A percentile compares a stretch with the other conserved stretches of the same genome.
These are phyloP conservation scores for Malurus melanocephalus DNA, from an alignment of 2,113 vertebrate species.

Conservation along the genomic window DNA sequence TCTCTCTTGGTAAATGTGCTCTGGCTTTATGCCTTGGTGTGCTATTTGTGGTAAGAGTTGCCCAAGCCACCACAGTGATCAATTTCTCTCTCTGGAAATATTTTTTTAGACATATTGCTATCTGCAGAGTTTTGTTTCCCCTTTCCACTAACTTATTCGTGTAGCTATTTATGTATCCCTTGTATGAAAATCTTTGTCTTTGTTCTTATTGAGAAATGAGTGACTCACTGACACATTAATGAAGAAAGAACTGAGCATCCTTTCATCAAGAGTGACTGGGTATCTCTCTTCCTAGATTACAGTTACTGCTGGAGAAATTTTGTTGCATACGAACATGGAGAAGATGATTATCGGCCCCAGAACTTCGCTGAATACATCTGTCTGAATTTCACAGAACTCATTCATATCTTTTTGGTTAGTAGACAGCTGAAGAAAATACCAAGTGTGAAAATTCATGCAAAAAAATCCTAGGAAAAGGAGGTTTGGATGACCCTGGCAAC, in stretches of 20 bases:
- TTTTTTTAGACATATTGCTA: not conserved
- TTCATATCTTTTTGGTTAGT: conserved; percentile 58
- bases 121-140: conserved; percentile 24
- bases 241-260: not conserved
- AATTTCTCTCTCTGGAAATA: not conserved
- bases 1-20: not conserved
- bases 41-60: not conserved
- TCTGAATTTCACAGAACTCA: conserved; percentile 40
- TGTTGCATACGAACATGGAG: conserved; percentile 12
- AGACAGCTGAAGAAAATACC: not conserved
- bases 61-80: not conserved
- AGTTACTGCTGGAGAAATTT: conserved; percentile 61
- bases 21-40: not conserved
- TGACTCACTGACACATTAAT: not conserved
- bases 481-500: not conserved
- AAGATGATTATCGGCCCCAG: not conserved
- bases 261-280: not conserved
- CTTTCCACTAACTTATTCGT: conserved; percentile 9
- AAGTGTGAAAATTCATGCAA: not conserved
- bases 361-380: not conserved
- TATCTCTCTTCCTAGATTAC: conserved; percentile 54
- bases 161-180: not conserved
- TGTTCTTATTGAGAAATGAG: not conserved
- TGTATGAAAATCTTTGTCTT: not conserved
- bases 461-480: not conserved